A percentile compares a stretch with the other conserved stretches of the same genome.
Conservation (phyloP, 1,140 invertebrate species). For the Lethocerus indicus region DNA sequence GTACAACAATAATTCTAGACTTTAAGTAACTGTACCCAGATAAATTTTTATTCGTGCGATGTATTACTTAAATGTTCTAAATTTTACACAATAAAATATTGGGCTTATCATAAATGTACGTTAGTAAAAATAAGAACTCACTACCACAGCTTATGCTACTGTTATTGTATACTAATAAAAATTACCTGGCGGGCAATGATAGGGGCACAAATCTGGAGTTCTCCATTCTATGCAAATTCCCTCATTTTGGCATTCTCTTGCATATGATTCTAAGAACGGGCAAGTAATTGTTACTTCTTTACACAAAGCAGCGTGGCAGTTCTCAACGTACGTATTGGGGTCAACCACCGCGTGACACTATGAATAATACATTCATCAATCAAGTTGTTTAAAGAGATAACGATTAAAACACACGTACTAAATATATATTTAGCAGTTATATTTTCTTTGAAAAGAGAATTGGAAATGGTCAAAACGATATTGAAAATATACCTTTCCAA, state of each 20-base stretch:
- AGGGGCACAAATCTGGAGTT: constrained; percentile 38
- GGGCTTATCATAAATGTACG: neutral
- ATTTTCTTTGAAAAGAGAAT: neutral
- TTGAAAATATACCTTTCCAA: constrained; percentile 32
- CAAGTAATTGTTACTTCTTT: constrained; percentile 36
- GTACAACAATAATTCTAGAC: neutral
- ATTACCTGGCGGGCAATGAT: constrained; percentile 28
- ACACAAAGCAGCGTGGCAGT: constrained; percentile 50
- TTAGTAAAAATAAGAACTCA: neutral
- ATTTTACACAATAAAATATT: neutral
- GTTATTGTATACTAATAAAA: neutral
- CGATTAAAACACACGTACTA: neutral
- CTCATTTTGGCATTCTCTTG: constrained; percentile 42
- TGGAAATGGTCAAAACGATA: neutral
- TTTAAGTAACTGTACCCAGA: neutral
- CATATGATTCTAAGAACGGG: constrained; percentile 46
- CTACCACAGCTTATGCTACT: neutral
- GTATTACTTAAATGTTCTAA: neutral
- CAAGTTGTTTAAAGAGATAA: neutral
- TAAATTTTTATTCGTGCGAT: neutral
- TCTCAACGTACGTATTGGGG: constrained; percentile 40
- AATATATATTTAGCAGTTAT: neutral
- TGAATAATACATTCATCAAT: constrained; percentile 12
- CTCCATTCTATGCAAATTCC: constrained; percentile 59
- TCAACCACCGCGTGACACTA: constrained; percentile 55